Percentiles rank a stretch among this genome's conserved stretches.
These are phyloP conservation scores for Bedellia somnulentella DNA, from an alignment of 2,888 invertebrate species.

Conservation along the genomic window DNA sequence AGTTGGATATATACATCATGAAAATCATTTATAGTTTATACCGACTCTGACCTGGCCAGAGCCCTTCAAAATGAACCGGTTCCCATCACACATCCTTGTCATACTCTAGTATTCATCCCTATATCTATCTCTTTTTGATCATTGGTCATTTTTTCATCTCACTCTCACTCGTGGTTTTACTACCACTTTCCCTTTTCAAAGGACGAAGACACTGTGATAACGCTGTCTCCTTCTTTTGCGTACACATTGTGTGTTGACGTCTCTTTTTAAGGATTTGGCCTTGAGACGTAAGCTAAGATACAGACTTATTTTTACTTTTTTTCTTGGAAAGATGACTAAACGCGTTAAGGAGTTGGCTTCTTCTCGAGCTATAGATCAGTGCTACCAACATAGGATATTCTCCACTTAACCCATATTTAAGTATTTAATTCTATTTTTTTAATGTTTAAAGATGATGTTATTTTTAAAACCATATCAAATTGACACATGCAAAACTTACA, in stretches of 20 bases:
- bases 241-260: conserved; percentile 14
- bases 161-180: conserved; percentile 45
- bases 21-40: too few species aligned
- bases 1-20: too few species aligned
- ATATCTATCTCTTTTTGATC: conserved; percentile 28
- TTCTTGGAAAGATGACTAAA: conserved; percentile 56
- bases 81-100: conserved; percentile 23
- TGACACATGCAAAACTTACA: too few species aligned
- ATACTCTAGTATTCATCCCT: conserved; percentile 10
- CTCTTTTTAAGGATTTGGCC: conserved; percentile 44
- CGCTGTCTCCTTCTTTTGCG: conserved; percentile 16
- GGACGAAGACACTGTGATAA: conserved; percentile 44
- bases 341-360: conserved; percentile 37
- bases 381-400: too few species aligned
- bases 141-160: conserved; percentile 54
- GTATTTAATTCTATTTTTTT: too few species aligned
- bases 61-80: conserved; percentile 61
- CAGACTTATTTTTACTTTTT: conserved; percentile 56
- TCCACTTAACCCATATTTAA: too few species aligned
- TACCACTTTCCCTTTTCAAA: conserved; percentile 61
- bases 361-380: too few species aligned
- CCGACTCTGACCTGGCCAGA: too few species aligned
- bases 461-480: too few species aligned
- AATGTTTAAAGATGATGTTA: too few species aligned
- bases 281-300: conserved; percentile 51